A percentile compares a stretch with the other conserved stretches of the same genome.
phyloP scores from a whole-genome alignment of 2,113 vertebrate species.

The Bubo scandiacus region DNA sequence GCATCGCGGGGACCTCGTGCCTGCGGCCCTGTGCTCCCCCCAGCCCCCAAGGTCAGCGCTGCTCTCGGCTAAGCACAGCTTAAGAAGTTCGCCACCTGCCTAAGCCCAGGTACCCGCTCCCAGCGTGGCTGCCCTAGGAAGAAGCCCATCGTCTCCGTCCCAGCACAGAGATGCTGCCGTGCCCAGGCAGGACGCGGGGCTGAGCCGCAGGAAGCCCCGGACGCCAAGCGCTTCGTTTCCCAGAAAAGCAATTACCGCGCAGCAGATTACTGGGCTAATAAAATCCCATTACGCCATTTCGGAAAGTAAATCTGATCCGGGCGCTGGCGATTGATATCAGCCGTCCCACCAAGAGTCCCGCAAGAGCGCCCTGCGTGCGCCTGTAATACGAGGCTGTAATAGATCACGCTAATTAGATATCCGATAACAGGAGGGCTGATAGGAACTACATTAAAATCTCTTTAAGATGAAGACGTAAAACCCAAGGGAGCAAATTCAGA shows the following conservation, averaged over 20 bases:
- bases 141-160: not conserved
- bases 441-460: slow-evolving; percentile 50
- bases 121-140: rapidly evolving
- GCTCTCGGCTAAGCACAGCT: not conserved
- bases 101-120: no score
- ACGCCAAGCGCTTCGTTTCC: slow-evolving; percentile 7
- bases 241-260: slow-evolving; percentile 64
- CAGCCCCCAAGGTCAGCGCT: not conserved
- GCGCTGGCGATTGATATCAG: slow-evolving; percentile 22
- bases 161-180: not conserved
- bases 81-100: not conserved
- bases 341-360: not conserved
- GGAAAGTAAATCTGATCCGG: slow-evolving; percentile 53
- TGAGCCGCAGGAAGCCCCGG: not conserved
- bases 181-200: not conserved
- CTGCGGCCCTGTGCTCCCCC: not conserved
- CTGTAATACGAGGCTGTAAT: not conserved
- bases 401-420: slow-evolving; percentile 50
- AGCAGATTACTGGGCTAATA: slow-evolving; percentile 46
- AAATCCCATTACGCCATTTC: slow-evolving; percentile 62
- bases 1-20: rapidly evolving
- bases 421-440: slow-evolving; percentile 25
- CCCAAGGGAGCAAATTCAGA: slow-evolving; percentile 28
- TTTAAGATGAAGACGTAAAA: slow-evolving; percentile 26
- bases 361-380: not conserved